Evolutionary conservation across 2,888 invertebrate genomes (phyloP), one percentile per base, ranked within the genome.

Genomic region (Alcis repandata): DNA sequence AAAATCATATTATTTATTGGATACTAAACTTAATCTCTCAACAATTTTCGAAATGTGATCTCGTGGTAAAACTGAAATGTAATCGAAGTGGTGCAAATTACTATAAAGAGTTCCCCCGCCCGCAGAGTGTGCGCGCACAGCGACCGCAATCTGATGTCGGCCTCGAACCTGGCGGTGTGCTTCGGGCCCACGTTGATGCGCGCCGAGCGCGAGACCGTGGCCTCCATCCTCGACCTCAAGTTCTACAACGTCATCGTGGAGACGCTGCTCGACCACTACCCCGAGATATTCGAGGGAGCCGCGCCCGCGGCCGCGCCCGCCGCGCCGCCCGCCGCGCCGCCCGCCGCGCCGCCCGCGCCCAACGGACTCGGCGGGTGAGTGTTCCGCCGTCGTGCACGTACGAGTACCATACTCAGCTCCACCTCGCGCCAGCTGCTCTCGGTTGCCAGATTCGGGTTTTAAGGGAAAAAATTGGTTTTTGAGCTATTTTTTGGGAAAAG

Each of bases 171-270:
- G 80, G 99, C 98, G 2, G 99, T 99, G 58, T 99, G 99, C 88
- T 99, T 99, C 92, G 99, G 99, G 22, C 99, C 99, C 33, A 99
- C 99, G 56, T 94, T 99, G 79, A 94, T 99, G 86, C 95, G 99
- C 67, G 98, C 99, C 7, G 97, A 98, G 93, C 98, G 98, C 86
- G 99, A 99, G 94, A 98, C 99, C 9, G 98, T 99, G 67, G 99
- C 99, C 64, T 98, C 99, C 83, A 99, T 99, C 83, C 97, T 99
- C 95, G 99, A 99, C 91, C 97, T 99, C 77, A 99, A 99, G 94
- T 99, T 99, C 94, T 98, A 98, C 94, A 99, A 99, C 93, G 98
- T 99, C 82, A 98, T 99, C 72, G 98, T 99, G 61, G 99, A 99
- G 94, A 98, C 99, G 84, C 94, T 99, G 71, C 97, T 99, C 67